Percentiles rank a stretch among this genome's conserved stretches.
Conservation (phyloP, 2,113 vertebrate genomes). For the Chloropsis cyanopogon region DNA sequence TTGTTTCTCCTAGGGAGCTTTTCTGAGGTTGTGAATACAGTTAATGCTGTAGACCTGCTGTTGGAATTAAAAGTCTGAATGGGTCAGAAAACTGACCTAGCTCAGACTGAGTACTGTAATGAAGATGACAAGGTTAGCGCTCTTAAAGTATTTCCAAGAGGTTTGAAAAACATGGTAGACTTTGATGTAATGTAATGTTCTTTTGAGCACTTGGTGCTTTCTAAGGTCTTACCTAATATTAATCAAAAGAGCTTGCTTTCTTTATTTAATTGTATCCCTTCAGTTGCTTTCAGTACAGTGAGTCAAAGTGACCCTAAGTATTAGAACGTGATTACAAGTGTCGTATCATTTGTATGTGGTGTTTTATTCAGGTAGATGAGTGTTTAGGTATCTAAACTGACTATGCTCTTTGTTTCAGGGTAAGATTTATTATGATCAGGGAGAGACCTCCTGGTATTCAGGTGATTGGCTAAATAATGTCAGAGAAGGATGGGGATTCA, state of each 20-base stretch:
- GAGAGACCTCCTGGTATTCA: constrained; percentile 85
- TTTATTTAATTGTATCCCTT: not conserved
- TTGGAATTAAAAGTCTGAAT: not conserved
- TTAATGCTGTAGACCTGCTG: not conserved
- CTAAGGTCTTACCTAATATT: not conserved
- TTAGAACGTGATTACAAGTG: rapidly evolving
- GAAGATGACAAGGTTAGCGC: not conserved
- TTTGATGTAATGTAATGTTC: not conserved
- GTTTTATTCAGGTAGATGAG: not conserved
- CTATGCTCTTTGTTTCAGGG: constrained; percentile 75
- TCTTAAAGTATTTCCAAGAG: not conserved
- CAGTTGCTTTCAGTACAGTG: not conserved
- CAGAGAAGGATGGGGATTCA: constrained; percentile 83
- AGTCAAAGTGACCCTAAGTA: not conserved
- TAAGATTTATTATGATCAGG: constrained; percentile 78
- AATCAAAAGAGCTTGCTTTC: not conserved
- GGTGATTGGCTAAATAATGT: constrained; percentile 86
- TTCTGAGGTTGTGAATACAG: not conserved
- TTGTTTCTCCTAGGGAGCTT: not conserved
- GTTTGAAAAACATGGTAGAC: not conserved
- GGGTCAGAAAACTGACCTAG: not conserved
- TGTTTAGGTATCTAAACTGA: not conserved
- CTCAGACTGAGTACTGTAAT: not conserved
- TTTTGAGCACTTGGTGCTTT: not conserved
- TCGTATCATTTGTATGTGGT: not conserved